A percentile compares a stretch with the other conserved stretches of the same genome.
Evolutionary conservation across 2,113 vertebrate genomes (phyloP).

Genomic region (Solenodon paradoxus): DNA sequence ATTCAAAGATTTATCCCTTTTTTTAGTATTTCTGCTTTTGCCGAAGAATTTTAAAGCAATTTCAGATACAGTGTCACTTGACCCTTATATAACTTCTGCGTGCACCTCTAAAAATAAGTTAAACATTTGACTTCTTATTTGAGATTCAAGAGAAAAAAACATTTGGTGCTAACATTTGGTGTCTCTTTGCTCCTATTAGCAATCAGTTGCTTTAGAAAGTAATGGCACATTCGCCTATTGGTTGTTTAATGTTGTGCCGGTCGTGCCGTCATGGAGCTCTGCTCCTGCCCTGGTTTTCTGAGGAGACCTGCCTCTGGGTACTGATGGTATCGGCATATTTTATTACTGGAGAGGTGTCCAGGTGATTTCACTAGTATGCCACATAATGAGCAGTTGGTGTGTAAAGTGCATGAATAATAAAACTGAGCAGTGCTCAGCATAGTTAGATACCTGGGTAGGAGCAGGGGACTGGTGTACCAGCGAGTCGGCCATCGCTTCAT

Average conservation of each 20-base stretch:
- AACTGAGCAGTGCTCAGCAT: neutral
- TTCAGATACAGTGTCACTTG: neutral
- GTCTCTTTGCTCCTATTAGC: neutral
- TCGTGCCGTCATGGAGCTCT: neutral
- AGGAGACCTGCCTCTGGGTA: neutral
- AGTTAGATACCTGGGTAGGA: neutral
- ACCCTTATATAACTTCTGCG: neutral
- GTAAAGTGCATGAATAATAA: neutral
- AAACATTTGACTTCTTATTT: neutral
- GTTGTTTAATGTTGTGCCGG: neutral
- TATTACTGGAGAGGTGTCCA: neutral
- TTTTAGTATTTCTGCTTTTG: neutral
- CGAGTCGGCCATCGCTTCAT: neutral
- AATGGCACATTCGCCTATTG: neutral
- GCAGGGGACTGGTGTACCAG: neutral
- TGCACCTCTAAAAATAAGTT: neutral
- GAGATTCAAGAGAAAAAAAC: neutral
- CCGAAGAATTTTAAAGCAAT: conserved; percentile 24
- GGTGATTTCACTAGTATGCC: neutral
- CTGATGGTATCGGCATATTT: neutral
- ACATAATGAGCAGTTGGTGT: neutral
- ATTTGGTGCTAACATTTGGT: neutral
- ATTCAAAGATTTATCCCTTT: neutral
- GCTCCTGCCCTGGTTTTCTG: neutral
- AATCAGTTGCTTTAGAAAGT: neutral